Evolutionary conservation across 2,113 vertebrate genomes (phyloP), one percentile per base, ranked within the genome.

Genomic region (Morone chrysops): DNA sequence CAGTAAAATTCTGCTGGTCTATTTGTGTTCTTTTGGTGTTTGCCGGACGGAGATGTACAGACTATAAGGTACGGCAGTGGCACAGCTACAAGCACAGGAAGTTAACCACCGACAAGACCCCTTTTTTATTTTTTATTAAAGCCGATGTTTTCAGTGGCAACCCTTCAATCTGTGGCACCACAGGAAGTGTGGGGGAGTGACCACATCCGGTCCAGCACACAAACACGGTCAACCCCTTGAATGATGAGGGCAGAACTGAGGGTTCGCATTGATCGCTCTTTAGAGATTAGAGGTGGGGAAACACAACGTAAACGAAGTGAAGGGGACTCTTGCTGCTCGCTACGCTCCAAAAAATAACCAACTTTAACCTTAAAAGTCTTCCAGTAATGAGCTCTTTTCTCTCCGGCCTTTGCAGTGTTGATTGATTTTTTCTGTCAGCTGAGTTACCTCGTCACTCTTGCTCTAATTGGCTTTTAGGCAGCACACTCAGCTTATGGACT

Each of bases 131-230:
- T 20, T 25, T 18, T 3, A 78, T 18, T 3, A 78, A 54, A 70
- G n/a, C 20, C 18, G 72, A 59, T 51, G 67, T 89, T 88, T 87
- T 51, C 8, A 62, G 13, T 60, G 69, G 77, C 47, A 63, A 12
- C 36, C 31, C 70, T 70, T 88, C 40, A 66, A 75, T 82, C 70
- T 83, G 74, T 16, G 43, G 40, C 75, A 38, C 71, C 59, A 38
- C 86, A 90, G 90, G 91, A 93, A 93, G 85, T 56, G 17, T 4
- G 3, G 62, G 70, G 88, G 83, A 78, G 89, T 70, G 40, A 79
- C 88, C 89, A 73, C 84, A 83, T 94, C 93, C 92, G 83, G 87
- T 72, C 66, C 16, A 2, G 54, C 70, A 78, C 71, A 51, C 59
- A 77, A 85, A 89, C 78, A 80, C 10, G 7, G 22, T 73, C 71